Percentiles rank a stretch among this genome's conserved stretches.
These are phyloP conservation scores for Brachionus manjavacas DNA, from an alignment of 1,140 invertebrate species.

Conservation along the genomic window DNA sequence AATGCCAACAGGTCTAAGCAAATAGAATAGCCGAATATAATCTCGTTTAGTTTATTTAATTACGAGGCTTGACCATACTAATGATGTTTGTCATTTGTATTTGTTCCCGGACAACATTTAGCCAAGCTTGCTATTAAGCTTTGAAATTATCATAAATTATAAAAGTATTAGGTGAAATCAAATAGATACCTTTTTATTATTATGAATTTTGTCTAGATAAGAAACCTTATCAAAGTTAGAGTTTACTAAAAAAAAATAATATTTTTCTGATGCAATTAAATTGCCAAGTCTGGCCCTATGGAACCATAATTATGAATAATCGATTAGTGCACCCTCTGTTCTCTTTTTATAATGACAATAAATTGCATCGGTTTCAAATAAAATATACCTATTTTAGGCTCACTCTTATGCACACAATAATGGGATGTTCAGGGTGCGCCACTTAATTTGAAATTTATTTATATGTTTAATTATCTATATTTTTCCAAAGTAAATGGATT, in stretches of 20 bases:
- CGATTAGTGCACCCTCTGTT: background rate
- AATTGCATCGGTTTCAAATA: background rate
- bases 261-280: background rate
- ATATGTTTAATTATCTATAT: background rate
- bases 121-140: background rate
- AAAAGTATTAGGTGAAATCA: background rate
- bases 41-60: constrained; percentile 11
- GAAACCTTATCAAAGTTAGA: background rate
- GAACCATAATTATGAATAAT: background rate
- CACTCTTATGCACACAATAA: background rate
- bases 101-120: background rate
- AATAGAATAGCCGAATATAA: background rate
- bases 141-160: constrained; percentile 20
- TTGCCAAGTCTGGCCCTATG: background rate
- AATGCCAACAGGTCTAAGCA: constrained; percentile 18
- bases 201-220: constrained; percentile 31
- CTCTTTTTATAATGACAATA: background rate
- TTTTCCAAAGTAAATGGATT: background rate
- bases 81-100: background rate
- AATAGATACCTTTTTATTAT: background rate
- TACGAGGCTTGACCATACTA: constrained; percentile 21
- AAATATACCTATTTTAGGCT: background rate
- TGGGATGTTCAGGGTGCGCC: background rate
- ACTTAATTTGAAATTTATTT: background rate
- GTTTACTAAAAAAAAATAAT: background rate